Evolutionary conservation across 2,888 invertebrate genomes (phyloP).

Genomic region (Maniola hyperantus): DNA sequence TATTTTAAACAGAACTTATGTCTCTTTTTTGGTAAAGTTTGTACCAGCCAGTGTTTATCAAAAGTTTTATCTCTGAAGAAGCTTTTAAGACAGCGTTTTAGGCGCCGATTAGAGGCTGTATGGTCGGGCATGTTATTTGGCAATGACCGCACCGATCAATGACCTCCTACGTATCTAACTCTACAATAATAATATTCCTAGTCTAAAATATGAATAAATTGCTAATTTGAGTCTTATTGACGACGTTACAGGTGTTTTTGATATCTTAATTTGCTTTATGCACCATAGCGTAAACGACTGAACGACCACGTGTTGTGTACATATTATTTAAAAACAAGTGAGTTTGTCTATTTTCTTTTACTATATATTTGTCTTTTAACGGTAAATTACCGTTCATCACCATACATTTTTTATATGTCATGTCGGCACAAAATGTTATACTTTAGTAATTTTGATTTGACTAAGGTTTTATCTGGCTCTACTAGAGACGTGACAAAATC

Average conservation of each 20-base stretch:
- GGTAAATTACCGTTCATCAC: constrained; percentile 7
- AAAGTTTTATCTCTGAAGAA: constrained; percentile 31
- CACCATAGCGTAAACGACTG: constrained; percentile 10
- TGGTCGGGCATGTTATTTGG: constrained; percentile 70
- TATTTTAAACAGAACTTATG: constrained; percentile 34
- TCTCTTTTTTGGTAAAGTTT: constrained; percentile 30
- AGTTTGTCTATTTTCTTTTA: constrained; percentile 2
- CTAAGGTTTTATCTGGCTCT: too few relatives aligned
- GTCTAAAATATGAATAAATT: constrained; percentile 30
- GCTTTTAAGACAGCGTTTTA: constrained; percentile 62
- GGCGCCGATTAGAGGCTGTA: constrained; percentile 60
- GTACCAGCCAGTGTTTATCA: constrained; percentile 22
- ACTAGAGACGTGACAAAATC: too few relatives aligned
- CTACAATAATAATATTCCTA: constrained; percentile 13
- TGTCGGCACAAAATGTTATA: too few relatives aligned
- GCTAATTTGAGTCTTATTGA: constrained; percentile 42
- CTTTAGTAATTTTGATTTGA: too few relatives aligned
- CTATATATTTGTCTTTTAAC: constrained; percentile 18
- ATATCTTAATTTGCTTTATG: constrained; percentile 25
- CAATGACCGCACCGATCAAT: constrained; percentile 76
- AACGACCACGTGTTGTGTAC: constrained; percentile 11
- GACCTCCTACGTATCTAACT: constrained; percentile 50
- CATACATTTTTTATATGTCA: neutral
- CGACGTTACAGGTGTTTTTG: constrained; percentile 25
- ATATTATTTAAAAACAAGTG: neutral